Percentiles rank a stretch among this genome's conserved stretches.
Conservation (phyloP, 2,888 invertebrate species). For the Andrena flavipes region DNA sequence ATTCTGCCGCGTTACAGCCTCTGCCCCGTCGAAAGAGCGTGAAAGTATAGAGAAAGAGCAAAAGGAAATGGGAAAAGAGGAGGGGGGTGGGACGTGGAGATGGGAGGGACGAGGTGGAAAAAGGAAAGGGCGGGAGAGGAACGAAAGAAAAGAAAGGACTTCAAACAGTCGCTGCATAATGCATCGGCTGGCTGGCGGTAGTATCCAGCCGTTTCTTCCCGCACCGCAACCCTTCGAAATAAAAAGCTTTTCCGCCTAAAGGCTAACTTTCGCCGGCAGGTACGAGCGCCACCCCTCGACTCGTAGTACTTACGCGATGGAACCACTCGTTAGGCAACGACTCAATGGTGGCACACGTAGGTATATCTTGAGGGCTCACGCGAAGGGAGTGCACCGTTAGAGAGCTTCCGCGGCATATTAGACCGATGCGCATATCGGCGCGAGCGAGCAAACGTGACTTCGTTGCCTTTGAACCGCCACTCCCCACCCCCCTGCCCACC, state of each 20-base stretch:
- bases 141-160: constrained; percentile 75
- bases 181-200: constrained; percentile 73
- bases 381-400: constrained; percentile 31
- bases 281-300: constrained; percentile 56
- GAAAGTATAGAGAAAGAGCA: constrained; percentile 52
- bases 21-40: constrained; percentile 62
- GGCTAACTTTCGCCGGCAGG: constrained; percentile 78
- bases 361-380: constrained; percentile 55
- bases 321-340: constrained; percentile 60
- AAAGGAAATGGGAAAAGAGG: constrained; percentile 13
- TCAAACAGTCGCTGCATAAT: constrained; percentile 82
- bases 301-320: constrained; percentile 55
- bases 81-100: neutral
- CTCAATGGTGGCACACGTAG: constrained; percentile 33
- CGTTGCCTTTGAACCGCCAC: constrained; percentile 43
- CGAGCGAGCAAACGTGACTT: constrained; percentile 44
- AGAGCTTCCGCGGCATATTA: constrained; percentile 20
- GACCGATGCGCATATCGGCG: constrained; percentile 38
- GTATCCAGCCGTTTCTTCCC: constrained; percentile 66
- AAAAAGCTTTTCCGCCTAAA: constrained; percentile 78
- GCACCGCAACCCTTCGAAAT: constrained; percentile 74
- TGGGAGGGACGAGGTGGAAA: neutral
- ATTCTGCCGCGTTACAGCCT: constrained; percentile 62
- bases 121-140: constrained; percentile 11
- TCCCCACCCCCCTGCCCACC: neutral